Base-by-base conservation (phyloP, 2,888 invertebrate genomes). In the Blomia tropicalis region DNA sequence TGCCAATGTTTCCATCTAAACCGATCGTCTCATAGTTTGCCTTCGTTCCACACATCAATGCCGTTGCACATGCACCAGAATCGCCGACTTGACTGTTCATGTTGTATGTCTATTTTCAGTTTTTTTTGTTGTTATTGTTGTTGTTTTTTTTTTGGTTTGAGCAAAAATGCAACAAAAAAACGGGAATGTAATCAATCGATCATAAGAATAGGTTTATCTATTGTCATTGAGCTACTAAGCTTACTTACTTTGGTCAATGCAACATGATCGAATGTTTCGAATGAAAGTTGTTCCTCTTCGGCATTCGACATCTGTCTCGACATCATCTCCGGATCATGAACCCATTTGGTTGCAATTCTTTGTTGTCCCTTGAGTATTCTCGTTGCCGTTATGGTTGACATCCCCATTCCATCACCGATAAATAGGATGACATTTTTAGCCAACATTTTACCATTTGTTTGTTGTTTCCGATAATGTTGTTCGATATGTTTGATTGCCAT, bases 341-440 rank as follows among this genome's bases (percentile, higher is more conserved):
- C 36, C 36, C 7, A 36, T 7, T 17, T 56, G 17, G 31, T 14
- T 4, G 7, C 7, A 47, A 27, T n/a, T 25, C 59, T 71, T 23
- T 70, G 65, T 70, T 83, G 83, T 1, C 83, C 83, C 59, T 81
- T 77, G 56, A 82, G 77, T 64, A 84, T 82, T 67, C 84, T 76
- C 1, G 83, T 82, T 1, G 83, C 83, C 0, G 84, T 83, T 4
- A 82, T 78, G 1, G 84, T 83, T 19, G 83, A 79, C 68, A 83
- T 73, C 36, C 84, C 83, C 82, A 84, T 83, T n/a, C 84, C 84
- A 74, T 85, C 84, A 4, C 84, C 84, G n/a, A 85, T 80, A 69
- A 83, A 81, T 51, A 84, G 75, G 51, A 84, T 80, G 58, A 83
- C 78, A 73, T 83, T 83, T 71, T 81, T 81, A 62, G 79, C 78